Base-by-base conservation (phyloP, 2,888 invertebrate species). In the Brachypalpus laphriformis region DNA sequence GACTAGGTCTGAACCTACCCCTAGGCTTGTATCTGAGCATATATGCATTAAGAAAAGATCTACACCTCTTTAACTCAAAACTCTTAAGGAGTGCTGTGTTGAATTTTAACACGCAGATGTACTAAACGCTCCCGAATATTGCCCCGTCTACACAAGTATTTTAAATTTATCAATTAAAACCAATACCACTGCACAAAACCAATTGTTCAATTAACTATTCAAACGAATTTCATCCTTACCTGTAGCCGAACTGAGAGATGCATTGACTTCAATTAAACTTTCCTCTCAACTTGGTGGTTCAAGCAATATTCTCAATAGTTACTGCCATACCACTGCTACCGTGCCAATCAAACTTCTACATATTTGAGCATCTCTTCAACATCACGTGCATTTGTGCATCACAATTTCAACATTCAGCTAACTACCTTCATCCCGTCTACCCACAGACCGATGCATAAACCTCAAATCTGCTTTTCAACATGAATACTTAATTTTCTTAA, bases 401-500 rank as follows among this genome's bases (percentile, higher is more conserved):
- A 1, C 40, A 6, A n/a, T n/a, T n/a, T n/a, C 37, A 37, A 37
- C 37, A 14, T 14, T 5, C n/a, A n/a, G 37, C 40, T 14, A 11
- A 22, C 42, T 40, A 59, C 22, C 22, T 14, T 6, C 45, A 9
- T 16, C 25, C 31, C 31, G 20, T 31, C 5, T 4, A 20, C n/a
- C 25, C 6, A 9, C 34, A 4, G 16, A 20, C 51, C 20, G 2
- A 22, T 8, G 8, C 40, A 20, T 40, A 45, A 22, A 25, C 31
- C 14, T 18, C 18, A 25, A 47, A 68, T 77, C 18, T 45, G 37
- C 18, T 11, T 31, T 72, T 54, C 47, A 72, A 61, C 56, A 49
- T 47, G 16, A 49, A 42, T 20, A 34, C 47, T 34, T 31, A 49
- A 77, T n/a, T 77, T 72, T 61, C 77, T 72, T 72, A 77, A 82